These are phyloP conservation scores for Miniopterus natalensis DNA, from an alignment of 2,113 vertebrate genomes.

Conservation along the genomic window DNA sequence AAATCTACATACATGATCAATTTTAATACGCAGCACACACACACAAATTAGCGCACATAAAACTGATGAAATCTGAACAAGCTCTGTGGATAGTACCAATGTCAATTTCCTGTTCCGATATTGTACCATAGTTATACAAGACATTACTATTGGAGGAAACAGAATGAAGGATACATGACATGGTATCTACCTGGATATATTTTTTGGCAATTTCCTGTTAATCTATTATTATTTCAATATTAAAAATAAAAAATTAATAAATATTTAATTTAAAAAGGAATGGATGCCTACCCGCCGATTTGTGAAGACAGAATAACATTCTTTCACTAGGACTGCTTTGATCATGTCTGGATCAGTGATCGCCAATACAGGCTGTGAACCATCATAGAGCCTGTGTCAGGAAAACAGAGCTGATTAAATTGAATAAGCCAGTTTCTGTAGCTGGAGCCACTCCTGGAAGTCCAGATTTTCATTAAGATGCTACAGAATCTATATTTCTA, in stretches of 20 bases:
- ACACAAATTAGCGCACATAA: background rate
- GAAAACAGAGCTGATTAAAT: background rate
- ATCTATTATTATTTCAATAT: background rate
- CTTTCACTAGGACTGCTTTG: constrained; percentile 93
- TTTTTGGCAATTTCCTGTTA: background rate
- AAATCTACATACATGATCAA: background rate
- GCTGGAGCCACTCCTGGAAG: background rate
- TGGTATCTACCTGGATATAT: background rate
- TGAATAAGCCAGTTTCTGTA: background rate
- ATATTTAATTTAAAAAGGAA: background rate
- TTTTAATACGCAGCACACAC: background rate
- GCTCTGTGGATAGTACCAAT: background rate
- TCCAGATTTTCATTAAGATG: background rate
- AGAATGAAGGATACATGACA: background rate
- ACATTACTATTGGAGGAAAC: background rate
- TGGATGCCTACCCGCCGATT: constrained; percentile 91
- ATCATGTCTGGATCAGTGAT: constrained; percentile 90
- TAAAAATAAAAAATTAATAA: background rate
- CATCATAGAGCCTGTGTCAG: constrained; percentile 89
- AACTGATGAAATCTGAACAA: background rate
- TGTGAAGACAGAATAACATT: constrained; percentile 92
- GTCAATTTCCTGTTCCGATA: background rate
- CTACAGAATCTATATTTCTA: background rate
- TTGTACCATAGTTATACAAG: background rate
- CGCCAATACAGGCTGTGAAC: constrained; percentile 83